These are phyloP conservation scores for Carassius carassius DNA, from an alignment of 2,113 vertebrate genomes.

Conservation along the genomic window DNA sequence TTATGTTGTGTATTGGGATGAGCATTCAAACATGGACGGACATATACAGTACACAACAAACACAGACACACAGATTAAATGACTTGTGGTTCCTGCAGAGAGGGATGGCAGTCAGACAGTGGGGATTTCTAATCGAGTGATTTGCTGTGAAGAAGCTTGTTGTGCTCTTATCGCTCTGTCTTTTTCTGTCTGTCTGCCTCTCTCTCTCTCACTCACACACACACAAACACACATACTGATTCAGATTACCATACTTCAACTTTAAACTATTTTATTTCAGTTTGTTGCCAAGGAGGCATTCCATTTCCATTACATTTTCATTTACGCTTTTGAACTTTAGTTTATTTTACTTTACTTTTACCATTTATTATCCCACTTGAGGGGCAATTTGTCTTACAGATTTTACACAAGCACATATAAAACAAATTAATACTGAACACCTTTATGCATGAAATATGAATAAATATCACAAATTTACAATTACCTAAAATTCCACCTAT, in stretches of 20 bases:
- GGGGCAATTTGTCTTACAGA: neutral
- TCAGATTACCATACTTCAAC: neutral
- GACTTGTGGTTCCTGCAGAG: conserved; percentile 19
- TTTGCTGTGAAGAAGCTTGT: conserved; percentile 24
- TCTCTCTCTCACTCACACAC: too few relatives aligned
- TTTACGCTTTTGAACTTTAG: neutral
- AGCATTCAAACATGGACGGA: conserved; percentile 17
- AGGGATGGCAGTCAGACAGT: conserved; percentile 3
- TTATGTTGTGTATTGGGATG: neutral
- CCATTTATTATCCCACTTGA: neutral
- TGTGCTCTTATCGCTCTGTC: neutral
- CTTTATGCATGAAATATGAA: neutral
- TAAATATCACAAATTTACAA: neutral
- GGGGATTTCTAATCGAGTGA: conserved; percentile 41
- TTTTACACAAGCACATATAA: neutral
- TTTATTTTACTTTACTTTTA: neutral
- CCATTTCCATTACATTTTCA: neutral
- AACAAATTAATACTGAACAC: neutral
- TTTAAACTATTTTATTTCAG: neutral
- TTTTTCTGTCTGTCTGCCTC: neutral
- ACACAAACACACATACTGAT: neutral
- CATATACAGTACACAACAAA: neutral
- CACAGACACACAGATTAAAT: conserved; percentile 35
- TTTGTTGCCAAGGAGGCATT: neutral
- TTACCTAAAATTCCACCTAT: neutral